These are phyloP conservation scores for Cydia pomonella DNA, from an alignment of 1,140 invertebrate species.

Conservation along the genomic window DNA sequence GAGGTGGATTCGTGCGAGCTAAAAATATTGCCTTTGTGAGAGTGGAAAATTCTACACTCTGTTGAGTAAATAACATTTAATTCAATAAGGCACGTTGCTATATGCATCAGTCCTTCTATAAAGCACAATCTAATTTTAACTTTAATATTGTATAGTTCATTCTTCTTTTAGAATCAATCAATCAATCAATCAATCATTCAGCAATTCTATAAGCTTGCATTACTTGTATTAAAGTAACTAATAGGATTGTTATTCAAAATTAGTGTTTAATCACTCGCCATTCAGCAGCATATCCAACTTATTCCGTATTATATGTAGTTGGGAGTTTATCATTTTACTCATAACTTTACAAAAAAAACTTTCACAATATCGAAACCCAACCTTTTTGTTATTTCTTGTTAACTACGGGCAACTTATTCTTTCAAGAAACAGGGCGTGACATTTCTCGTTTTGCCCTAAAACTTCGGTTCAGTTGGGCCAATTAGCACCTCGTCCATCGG, in stretches of 20 bases:
- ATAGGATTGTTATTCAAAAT: not conserved
- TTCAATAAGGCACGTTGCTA: slow-evolving; percentile 12
- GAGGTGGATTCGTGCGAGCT: slow-evolving; percentile 7
- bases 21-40: slow-evolving; percentile 16
- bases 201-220: not conserved
- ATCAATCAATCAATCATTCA: too few relatives aligned
- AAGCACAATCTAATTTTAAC: not conserved
- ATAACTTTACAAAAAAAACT: not conserved
- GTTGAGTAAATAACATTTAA: slow-evolving; percentile 16
- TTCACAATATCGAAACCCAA: not conserved
- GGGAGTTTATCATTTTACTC: too few relatives aligned
- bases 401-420: not conserved
- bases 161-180: not conserved
- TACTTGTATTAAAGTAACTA: not conserved
- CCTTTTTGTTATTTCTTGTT: not conserved
- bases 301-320: too few relatives aligned
- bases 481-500: slow-evolving; percentile 28
- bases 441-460: slow-evolving; percentile 24
- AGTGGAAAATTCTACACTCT: not conserved
- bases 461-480: slow-evolving; percentile 26
- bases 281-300: too few relatives aligned
- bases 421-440: slow-evolving; percentile 21
- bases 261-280: too few relatives aligned
- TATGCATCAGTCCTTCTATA: not conserved
- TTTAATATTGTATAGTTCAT: not conserved